These are phyloP conservation scores for Cariama cristata DNA, from an alignment of 2,113 vertebrate genomes.

Conservation along the genomic window DNA sequence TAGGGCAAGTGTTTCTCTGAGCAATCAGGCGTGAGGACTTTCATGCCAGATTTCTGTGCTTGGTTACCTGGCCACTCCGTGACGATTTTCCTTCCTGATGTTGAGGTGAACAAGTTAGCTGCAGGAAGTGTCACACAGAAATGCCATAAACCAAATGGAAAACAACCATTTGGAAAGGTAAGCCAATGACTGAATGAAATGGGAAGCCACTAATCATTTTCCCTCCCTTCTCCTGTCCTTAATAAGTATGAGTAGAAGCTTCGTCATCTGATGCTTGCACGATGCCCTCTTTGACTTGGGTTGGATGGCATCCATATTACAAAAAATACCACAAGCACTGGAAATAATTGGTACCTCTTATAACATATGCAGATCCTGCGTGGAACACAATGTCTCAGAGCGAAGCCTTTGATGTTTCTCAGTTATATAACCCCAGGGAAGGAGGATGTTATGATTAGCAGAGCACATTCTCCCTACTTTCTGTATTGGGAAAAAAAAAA, in stretches of 20 bases:
- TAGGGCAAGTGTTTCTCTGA: background rate
- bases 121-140: background rate
- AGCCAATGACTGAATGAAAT: background rate
- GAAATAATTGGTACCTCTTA: slow-evolving; percentile 60
- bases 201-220: slow-evolving; percentile 39
- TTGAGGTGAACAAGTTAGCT: background rate
- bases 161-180: slow-evolving; percentile 11
- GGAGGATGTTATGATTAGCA: slow-evolving; percentile 4
- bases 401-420: slow-evolving; percentile 45
- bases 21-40: background rate
- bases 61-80: background rate
- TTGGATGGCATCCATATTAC: background rate
- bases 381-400: slow-evolving; percentile 46
- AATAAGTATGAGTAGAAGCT: slow-evolving; percentile 43
- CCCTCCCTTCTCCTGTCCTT: background rate
- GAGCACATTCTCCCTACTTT: background rate
- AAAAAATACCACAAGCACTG: slow-evolving; percentile 43
- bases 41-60: background rate
- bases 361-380: slow-evolving; percentile 33
- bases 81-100: background rate
- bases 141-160: background rate
- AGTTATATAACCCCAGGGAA: slow-evolving; percentile 38
- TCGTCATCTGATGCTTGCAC: slow-evolving; percentile 4
- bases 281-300: slow-evolving; percentile 33
- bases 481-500: background rate